Percentiles rank a stretch among this genome's conserved stretches.
Conservation (phyloP, 2,888 invertebrate species). For the Hyposoter didymator region DNA sequence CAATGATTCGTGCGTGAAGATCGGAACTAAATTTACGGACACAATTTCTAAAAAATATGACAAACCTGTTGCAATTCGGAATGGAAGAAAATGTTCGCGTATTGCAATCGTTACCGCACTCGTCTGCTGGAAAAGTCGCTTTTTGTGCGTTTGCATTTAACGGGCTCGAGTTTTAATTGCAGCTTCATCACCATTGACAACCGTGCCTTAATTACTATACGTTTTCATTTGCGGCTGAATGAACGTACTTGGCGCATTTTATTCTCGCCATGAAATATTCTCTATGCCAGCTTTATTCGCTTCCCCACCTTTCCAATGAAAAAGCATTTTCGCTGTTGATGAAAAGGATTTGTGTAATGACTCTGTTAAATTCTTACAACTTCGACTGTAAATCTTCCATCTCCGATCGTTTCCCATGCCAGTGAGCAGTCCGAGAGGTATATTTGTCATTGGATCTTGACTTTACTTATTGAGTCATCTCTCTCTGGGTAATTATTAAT, state of each 20-base stretch:
- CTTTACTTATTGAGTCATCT: constrained; percentile 48
- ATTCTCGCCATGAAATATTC: background rate
- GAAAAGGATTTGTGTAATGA: background rate
- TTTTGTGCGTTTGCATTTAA: background rate
- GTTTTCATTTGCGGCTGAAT: constrained; percentile 2
- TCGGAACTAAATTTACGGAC: background rate
- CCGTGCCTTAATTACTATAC: background rate
- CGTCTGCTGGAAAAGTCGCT: too few relatives aligned
- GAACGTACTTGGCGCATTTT: background rate
- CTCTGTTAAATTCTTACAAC: background rate
- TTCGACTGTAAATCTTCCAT: background rate
- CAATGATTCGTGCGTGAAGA: background rate
- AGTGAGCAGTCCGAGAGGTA: background rate
- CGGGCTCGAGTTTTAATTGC: constrained; percentile 9
- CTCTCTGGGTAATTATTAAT: constrained; percentile 47
- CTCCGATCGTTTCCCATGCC: background rate
- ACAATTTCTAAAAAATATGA: background rate
- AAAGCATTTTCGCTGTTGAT: background rate
- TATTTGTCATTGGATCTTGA: constrained; percentile 15
- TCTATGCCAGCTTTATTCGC: background rate
- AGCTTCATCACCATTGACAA: constrained; percentile 3
- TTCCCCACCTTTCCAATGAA: background rate
- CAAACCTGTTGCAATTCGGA: background rate
- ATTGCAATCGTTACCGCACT: too few relatives aligned
- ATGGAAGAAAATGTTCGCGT: background rate